Evolutionary conservation across 2,113 vertebrate genomes (phyloP).

Genomic region (Nannobrachium achirus): DNA sequence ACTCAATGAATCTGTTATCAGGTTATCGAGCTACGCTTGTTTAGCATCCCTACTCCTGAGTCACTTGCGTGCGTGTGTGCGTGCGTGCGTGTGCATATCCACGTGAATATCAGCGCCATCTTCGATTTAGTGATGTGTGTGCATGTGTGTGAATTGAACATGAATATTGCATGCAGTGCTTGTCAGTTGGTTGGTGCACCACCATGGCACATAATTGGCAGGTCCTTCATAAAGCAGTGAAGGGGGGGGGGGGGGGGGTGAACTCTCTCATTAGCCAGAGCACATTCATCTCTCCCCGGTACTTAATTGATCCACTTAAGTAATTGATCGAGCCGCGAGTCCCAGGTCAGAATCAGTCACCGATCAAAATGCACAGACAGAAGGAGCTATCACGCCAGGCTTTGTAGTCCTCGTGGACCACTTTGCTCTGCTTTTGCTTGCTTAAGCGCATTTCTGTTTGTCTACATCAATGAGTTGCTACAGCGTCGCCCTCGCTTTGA

Average conservation of each 20-base stretch:
- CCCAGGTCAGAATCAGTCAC: slow-evolving; percentile 42
- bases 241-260: too few species aligned
- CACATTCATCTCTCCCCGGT: slow-evolving; percentile 36
- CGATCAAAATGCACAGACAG: slow-evolving; percentile 51
- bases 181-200: background rate
- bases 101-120: too few species aligned
- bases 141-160: background rate
- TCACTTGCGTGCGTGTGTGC: background rate
- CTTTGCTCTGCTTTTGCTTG: slow-evolving; percentile 58
- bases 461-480: too few species aligned
- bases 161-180: background rate
- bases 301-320: slow-evolving; percentile 52
- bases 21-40: too few species aligned
- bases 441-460: slow-evolving; percentile 48
- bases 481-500: slow-evolving; percentile 67
- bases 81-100: background rate
- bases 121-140: background rate
- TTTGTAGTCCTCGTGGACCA: slow-evolving; percentile 43
- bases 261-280: too few species aligned
- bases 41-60: too few species aligned
- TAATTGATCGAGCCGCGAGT: slow-evolving; percentile 23
- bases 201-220: background rate
- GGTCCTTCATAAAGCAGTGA: too few species aligned
- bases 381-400: slow-evolving; percentile 54
- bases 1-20: too few species aligned